Evolutionary conservation across 1,140 invertebrate genomes (phyloP), one percentile per base, ranked within the genome.

Genomic region (Argopecten irradians): DNA sequence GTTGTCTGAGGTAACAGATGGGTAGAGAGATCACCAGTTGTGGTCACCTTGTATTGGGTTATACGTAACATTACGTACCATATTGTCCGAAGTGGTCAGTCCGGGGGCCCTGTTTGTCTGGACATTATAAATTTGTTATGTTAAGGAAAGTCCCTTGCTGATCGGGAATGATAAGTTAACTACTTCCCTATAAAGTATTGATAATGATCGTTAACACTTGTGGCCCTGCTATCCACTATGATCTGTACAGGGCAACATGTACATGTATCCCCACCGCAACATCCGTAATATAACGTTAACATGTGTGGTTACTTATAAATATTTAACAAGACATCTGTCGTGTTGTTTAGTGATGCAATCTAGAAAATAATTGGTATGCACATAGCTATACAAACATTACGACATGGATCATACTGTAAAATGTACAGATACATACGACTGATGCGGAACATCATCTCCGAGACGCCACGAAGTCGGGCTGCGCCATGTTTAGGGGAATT

Each of bases 11-110:
- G 55, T 71, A n/a, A 71, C 3, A 5, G n/a, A n/a, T 28, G 55
- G n/a, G n/a, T n/a, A n/a, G n/a, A 71, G 55, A 71, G 5, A 71
- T 71, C n/a, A 28, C 28, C n/a, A 11, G 13, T 71, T 71, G 28
- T 11, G 55, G 19, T 11, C 55, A 71, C 5, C 2, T 71, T 71
- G 22, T 71, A 5, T 39, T 39, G 5, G 13, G 36, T 13, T 39
- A 8, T 71, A 3, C n/a, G 55, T 71, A 71, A 71, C n/a, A 28
- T 71, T 71, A 71, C 55, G 55, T 28, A 5, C n/a, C 55, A 16
- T 71, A 71, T 71, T 71, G 55, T 71, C 55, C 55, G 55, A 71
- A 71, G 1, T 71, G 55, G 55, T 71, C 55, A 71, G 55, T 71
- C 55, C 55, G 55, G 55, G 28, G 55, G 55, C 55, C 55, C 1